phyloP scores from a whole-genome alignment of 2,888 invertebrate genomes.

The Cryptus armator region DNA sequence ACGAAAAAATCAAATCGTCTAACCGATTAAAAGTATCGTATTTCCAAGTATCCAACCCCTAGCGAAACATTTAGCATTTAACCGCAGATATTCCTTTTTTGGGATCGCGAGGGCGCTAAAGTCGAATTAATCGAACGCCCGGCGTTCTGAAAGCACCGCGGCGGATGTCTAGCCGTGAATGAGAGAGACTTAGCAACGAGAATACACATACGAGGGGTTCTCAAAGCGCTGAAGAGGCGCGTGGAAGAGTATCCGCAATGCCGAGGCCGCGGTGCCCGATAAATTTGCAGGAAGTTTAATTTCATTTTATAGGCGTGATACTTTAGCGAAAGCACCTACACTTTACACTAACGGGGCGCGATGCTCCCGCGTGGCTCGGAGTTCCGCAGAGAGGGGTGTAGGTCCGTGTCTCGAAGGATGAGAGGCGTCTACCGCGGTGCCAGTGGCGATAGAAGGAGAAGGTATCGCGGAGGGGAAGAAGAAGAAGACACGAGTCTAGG shows the following conservation, averaged over 20 bases:
- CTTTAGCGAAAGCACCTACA: slow-evolving; percentile 80
- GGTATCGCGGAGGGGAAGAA: slow-evolving; percentile 17
- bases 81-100: neutral
- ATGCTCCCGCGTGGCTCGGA: slow-evolving; percentile 65
- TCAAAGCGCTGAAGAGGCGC: slow-evolving; percentile 11
- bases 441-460: slow-evolving; percentile 43
- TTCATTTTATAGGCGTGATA: slow-evolving; percentile 83
- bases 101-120: neutral
- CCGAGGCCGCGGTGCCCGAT: slow-evolving; percentile 71
- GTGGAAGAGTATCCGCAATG: slow-evolving; percentile 60
- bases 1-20: too few species aligned
- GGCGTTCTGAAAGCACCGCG: neutral
- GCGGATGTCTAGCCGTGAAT: neutral
- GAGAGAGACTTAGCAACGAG: neutral
- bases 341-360: slow-evolving; percentile 78
- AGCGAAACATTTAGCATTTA: neutral
- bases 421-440: slow-evolving; percentile 38
- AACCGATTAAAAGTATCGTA: too few species aligned
- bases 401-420: slow-evolving; percentile 36
- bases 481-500: slow-evolving; percentile 34
- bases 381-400: slow-evolving; percentile 1
- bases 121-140: slow-evolving; percentile 46
- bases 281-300: slow-evolving; percentile 82
- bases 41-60: neutral
- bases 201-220: slow-evolving; percentile 18